Base-by-base conservation (phyloP, 1,140 invertebrate genomes). In the Diploscapter pachys region DNA sequence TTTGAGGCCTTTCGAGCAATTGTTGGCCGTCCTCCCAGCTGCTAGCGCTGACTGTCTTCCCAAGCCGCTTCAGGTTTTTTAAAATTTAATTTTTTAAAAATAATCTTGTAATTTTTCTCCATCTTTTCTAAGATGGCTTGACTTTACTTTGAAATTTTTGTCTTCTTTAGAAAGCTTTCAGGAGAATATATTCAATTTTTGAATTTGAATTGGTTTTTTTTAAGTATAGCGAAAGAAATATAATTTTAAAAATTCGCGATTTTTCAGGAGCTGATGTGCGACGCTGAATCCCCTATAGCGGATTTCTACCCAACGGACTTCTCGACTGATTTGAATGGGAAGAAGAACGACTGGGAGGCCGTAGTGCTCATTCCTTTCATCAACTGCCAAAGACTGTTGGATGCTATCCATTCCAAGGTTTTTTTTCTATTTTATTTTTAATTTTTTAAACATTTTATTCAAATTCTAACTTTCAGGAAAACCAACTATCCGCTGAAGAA, bases 321-420 rank as follows among this genome's bases (percentile, higher is more conserved):
- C 86, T 89, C 93, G 80, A 94, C 91, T 0, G 89, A 89, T 81
- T 82, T 89, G 9, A 90, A 99, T 88, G 95, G 94, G 1, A 99
- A 99, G 84, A 90, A 90, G 81, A 92, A 96, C 81, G 93, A 96
- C 75, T 99, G 95, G 95, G 96, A 99, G 87, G 95, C 95, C 49
- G 92, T 99, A 0, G 94, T 98, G 5, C 88, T 98, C 0, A 95
- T 98, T 82, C 95, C 95, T 1, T 97, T 98, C 81, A 98, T 98
- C 81, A 91, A 96, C 79, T 94, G 97, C 89, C 85, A 87, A 57
- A 87, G 89, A 65, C 88, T 95, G 63, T 82, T 94, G 53, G 86
- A 89, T 78, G 93, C 93, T 0, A 96, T 97, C 91, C 85, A 87
- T 48, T 87, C 90, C 0, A 91, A 90, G 78, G 90, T 92, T 31